phyloP scores from a whole-genome alignment of 2,113 vertebrate genomes.

The Dipodomys spectabilis region DNA sequence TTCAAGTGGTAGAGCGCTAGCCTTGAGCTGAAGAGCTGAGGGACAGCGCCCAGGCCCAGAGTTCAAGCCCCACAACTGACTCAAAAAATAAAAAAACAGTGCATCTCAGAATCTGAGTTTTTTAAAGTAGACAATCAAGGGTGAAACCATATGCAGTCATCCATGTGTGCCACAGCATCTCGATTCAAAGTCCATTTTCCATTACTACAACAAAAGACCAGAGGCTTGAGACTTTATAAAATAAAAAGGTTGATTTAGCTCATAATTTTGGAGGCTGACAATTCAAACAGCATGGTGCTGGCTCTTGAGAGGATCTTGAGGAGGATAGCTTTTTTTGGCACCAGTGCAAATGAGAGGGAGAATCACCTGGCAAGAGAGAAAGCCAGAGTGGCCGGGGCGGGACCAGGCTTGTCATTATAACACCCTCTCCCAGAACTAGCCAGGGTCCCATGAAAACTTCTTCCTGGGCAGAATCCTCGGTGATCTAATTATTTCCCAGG shows the following conservation, averaged over 20 bases:
- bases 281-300: background rate
- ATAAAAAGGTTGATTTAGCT: background rate
- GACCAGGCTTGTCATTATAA: background rate
- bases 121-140: background rate
- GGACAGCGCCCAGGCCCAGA: too few relatives aligned
- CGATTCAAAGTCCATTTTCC: background rate
- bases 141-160: too few relatives aligned
- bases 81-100: background rate
- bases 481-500: background rate
- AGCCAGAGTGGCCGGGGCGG: background rate
- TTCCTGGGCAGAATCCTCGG: background rate
- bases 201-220: background rate
- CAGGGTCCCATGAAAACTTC: background rate
- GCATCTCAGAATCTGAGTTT: background rate
- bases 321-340: too few relatives aligned
- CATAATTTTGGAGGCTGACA: background rate
- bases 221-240: background rate
- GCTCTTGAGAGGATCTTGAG: background rate
- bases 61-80: too few relatives aligned
- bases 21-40: too few relatives aligned
- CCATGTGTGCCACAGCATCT: background rate
- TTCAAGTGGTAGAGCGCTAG: too few relatives aligned
- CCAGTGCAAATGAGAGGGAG: background rate
- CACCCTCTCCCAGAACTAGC: background rate
- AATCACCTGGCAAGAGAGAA: too few relatives aligned